Base-by-base conservation (phyloP, 2,888 invertebrate species). In the Notocelia uddmanniana region DNA sequence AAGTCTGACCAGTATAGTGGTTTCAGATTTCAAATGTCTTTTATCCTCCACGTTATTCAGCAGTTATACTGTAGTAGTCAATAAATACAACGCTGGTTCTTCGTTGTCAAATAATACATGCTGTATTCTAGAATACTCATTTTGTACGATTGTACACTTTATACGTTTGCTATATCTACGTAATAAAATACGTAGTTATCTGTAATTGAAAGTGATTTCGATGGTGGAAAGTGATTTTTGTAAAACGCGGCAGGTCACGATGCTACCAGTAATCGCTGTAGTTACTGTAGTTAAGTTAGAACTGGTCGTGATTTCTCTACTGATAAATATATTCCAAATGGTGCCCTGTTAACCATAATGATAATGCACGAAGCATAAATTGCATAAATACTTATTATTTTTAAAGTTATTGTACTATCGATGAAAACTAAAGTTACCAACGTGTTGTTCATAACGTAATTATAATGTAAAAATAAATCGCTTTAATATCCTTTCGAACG, bases 361-460 rank as follows among this genome's bases (percentile, higher is more conserved):
- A n/a, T n/a, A 85, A 84, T 85, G 86, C 86, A 85, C 85, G 83
- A 80, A 74, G 78, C 75, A 74, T 77, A 75, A 76, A 80, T 79
- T 66, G 66, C 70, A 74, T 69, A 52, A 66, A 66, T 63, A 73
- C 74, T 71, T 74, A 69, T 59, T 80, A 82, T 75, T 79, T 78
- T 76, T 71, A 67, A 67, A 71, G 75, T 77, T 79, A 80, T 78
- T 84, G 79, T 85, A 84, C 78, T 83, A n/a, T 85, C 82, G 82
- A 83, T 81, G 82, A 80, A 81, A 88, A 89, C 91, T 90, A 89
- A 89, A 93, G 93, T 93, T 93, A 93, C 93, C 93, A 93, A 83
- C 85, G 83, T 83, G 84, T 91, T 91, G 91, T 92, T 93, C 90
- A 90, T 91, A 90, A 87, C 85, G 80, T 91, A 88, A 87, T 81